Conservation (phyloP, 1,140 invertebrate species). For the Drosophila burlai region DNA sequence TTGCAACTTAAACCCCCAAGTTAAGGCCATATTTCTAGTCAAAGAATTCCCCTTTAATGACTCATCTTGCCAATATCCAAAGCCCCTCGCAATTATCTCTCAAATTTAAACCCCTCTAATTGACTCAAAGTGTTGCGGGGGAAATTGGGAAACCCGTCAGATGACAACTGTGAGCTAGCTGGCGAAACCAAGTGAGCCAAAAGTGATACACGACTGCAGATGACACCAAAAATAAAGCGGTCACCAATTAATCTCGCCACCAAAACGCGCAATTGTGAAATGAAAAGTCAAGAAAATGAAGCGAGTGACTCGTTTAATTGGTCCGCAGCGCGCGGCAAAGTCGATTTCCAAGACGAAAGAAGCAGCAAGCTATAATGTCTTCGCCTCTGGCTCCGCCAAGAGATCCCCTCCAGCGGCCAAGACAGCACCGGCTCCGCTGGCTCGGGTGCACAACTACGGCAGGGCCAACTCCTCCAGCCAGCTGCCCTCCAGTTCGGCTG, state of each 20-base stretch:
- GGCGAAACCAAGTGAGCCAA: slow-evolving; percentile 18
- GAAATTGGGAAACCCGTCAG: slow-evolving; percentile 30
- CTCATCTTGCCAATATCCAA: slow-evolving; percentile 3
- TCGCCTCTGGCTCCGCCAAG: slow-evolving; percentile 34
- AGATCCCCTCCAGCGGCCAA: slow-evolving; percentile 20
- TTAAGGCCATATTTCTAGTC: background rate
- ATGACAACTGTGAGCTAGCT: slow-evolving; percentile 35
- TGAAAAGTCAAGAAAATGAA: slow-evolving; percentile 63
- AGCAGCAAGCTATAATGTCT: slow-evolving; percentile 53
- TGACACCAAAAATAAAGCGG: slow-evolving; percentile 40
- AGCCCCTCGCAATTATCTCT: background rate
- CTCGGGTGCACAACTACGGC: slow-evolving; percentile 69
- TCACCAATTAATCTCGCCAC: slow-evolving; percentile 64
- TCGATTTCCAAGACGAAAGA: slow-evolving; percentile 37
- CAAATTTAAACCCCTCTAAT: slow-evolving; percentile 34
- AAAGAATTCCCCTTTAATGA: background rate
- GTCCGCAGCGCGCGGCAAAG: slow-evolving; percentile 42
- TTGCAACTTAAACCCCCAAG: background rate
- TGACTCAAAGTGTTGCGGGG: slow-evolving; percentile 15
- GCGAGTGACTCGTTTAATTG: slow-evolving; percentile 77
- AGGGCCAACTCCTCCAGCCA: slow-evolving; percentile 27
- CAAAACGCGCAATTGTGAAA: slow-evolving; percentile 63
- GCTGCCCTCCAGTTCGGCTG: slow-evolving; percentile 52
- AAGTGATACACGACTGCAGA: slow-evolving; percentile 38
- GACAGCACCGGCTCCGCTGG: slow-evolving; percentile 12